These are phyloP conservation scores for Sebastes kiyomatsui DNA, from an alignment of 2,797 vertebrate genomes.

Conservation along the genomic window DNA sequence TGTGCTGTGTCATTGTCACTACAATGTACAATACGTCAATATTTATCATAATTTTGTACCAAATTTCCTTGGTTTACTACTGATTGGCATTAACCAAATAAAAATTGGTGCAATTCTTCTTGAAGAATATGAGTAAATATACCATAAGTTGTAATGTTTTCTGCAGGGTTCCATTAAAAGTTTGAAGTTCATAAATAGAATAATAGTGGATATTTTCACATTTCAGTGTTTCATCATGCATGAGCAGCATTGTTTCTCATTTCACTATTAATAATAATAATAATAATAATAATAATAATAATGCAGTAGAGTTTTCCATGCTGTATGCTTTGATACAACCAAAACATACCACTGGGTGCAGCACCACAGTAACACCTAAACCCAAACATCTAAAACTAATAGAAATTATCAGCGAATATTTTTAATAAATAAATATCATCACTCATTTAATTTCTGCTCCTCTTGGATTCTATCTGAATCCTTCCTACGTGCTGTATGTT, in stretches of 20 bases:
- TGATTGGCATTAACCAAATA: neutral
- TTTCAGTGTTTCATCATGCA: constrained; percentile 62
- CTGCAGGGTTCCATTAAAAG: constrained; percentile 45
- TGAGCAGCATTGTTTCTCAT: constrained; percentile 52
- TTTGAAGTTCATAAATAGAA: constrained; percentile 15
- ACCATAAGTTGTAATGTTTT: neutral
- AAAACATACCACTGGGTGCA: constrained; percentile 65
- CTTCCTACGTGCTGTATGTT: neutral
- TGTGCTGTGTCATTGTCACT: neutral
- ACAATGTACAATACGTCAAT: neutral
- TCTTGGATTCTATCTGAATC: neutral
- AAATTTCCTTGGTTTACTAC: neutral
- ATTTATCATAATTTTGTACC: neutral
- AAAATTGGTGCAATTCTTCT: neutral
- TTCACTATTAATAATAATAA: constrained; percentile 22
- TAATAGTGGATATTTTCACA: constrained; percentile 4
- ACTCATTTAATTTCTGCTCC: neutral
- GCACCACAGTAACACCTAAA: constrained; percentile 54
- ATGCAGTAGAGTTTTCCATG: constrained; percentile 16
- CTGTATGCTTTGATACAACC: constrained; percentile 51
- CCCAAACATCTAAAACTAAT: neutral
- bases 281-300: neutral
- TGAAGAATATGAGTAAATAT: neutral
- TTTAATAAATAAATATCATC: neutral
- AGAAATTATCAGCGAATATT: neutral